These are phyloP conservation scores for Lepus timidus DNA, from an alignment of 2,113 vertebrate genomes.

Conservation along the genomic window DNA sequence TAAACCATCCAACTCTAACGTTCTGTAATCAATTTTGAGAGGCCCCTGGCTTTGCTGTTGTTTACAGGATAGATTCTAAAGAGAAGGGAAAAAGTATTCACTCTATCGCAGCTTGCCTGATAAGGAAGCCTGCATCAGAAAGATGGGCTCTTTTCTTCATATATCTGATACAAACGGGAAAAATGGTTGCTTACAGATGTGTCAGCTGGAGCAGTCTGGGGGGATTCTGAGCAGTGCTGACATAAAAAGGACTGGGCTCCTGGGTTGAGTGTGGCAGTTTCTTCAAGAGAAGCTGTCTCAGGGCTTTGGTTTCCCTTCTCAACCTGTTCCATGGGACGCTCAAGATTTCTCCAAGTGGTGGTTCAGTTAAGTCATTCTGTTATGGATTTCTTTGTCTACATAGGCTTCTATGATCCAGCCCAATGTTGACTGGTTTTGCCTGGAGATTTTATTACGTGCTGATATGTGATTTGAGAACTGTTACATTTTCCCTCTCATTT, in stretches of 20 bases:
- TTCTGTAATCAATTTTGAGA: conserved; percentile 20
- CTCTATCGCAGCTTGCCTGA: neutral
- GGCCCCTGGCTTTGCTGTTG: neutral
- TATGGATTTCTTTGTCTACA: neutral
- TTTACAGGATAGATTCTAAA: conserved; percentile 30
- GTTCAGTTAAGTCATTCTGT: neutral
- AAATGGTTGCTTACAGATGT: neutral
- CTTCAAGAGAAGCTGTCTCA: neutral
- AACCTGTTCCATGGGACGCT: neutral
- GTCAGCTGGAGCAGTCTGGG: neutral
- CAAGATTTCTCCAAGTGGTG: neutral
- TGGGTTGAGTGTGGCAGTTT: conserved; percentile 19
- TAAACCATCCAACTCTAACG: neutral
- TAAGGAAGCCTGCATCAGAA: conserved; percentile 39
- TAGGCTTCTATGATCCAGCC: neutral
- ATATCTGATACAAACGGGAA: conserved; percentile 17
- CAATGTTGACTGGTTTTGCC: neutral
- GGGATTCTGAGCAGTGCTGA: conserved; percentile 22
- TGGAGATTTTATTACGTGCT: neutral
- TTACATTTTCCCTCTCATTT: neutral
- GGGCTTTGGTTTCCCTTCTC: neutral
- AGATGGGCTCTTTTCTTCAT: conserved; percentile 5
- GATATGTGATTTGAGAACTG: neutral
- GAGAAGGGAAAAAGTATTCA: neutral
- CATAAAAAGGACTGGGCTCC: neutral